Conservation (phyloP, 2,113 vertebrate species). For the Steatornis caripensis region DNA sequence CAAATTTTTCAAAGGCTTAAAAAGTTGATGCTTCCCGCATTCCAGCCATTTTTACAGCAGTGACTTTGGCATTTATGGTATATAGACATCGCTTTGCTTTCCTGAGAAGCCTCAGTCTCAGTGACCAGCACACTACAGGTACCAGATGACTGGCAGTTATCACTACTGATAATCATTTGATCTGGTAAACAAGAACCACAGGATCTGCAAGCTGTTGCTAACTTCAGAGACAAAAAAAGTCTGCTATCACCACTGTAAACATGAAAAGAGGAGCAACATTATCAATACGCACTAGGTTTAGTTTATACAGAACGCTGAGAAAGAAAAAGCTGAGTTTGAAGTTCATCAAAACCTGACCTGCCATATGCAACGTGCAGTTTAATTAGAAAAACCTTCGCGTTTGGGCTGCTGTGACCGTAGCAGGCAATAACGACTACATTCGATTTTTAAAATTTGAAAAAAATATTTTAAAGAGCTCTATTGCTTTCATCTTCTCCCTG, state of each 20-base stretch:
- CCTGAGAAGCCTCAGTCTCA: neutral
- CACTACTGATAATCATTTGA: neutral
- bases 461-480: neutral
- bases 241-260: neutral
- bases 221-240: neutral
- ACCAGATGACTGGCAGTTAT: neutral
- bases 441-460: neutral
- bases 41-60: neutral
- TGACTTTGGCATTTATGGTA: neutral
- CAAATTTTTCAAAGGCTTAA: neutral
- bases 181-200: neutral
- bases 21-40: neutral
- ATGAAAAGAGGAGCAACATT: neutral
- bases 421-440: neutral
- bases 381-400: neutral
- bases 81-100: neutral
- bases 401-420: neutral
- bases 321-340: neutral
- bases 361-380: neutral
- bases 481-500: neutral
- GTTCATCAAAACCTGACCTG: neutral
- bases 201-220: neutral
- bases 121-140: neutral
- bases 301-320: neutral
- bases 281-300: neutral